Conservation (phyloP, 1,140 invertebrate species). For the Drosophila paulistorum region DNA sequence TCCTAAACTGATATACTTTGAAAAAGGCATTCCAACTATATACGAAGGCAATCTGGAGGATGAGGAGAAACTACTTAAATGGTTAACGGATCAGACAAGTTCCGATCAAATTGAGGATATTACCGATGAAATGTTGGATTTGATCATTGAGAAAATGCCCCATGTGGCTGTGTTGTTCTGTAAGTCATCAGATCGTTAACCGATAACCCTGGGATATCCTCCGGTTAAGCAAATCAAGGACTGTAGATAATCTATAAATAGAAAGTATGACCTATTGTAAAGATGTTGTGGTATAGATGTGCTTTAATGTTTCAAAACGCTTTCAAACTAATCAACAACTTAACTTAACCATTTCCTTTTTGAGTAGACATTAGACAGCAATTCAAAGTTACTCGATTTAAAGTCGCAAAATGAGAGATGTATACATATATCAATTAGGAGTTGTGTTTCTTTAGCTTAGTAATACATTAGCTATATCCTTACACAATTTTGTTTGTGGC, state of each 20-base stretch:
- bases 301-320: constrained; percentile 49
- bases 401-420: constrained; percentile 42
- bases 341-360: background rate
- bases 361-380: constrained; percentile 4
- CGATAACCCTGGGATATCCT: constrained; percentile 28
- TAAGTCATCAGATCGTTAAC: constrained; percentile 84
- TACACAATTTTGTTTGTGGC: background rate
- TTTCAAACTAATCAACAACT: constrained; percentile 56
- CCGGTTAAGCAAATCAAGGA: constrained; percentile 15
- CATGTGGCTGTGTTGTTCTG: constrained; percentile 95
- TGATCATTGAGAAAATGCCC: constrained; percentile 94
- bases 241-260: constrained; percentile 63
- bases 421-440: constrained; percentile 12
- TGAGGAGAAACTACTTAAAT: constrained; percentile 94
- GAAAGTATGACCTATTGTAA: constrained; percentile 12
- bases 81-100: constrained; percentile 93
- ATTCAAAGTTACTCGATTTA: constrained; percentile 27
- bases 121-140: constrained; percentile 96
- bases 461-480: background rate
- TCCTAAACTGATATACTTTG: constrained; percentile 94
- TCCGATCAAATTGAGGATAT: constrained; percentile 97
- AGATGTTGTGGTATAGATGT: constrained; percentile 57
- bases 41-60: constrained; percentile 96
- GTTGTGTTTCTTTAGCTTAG: constrained; percentile 11
- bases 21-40: constrained; percentile 93